Conservation (phyloP, 2,888 invertebrate genomes). For the Oscheius sp. region DNA sequence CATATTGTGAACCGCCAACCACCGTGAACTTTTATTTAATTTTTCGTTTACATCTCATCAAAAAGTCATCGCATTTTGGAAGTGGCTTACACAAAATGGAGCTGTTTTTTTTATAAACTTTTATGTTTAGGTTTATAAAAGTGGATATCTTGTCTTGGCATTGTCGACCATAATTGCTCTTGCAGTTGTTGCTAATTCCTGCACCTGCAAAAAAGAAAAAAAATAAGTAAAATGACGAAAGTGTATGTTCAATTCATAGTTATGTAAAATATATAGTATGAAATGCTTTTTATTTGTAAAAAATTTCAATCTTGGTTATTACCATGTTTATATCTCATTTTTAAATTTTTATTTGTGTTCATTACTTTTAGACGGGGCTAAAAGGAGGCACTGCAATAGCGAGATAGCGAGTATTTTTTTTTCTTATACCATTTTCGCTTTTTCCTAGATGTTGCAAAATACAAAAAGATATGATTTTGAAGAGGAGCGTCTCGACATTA, state of each 20-base stretch:
- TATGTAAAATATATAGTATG: not conserved
- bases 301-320: not conserved
- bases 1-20: too few relatives aligned
- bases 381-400: too few relatives aligned
- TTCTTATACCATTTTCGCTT: too few relatives aligned
- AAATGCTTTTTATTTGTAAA: not conserved
- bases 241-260: too few relatives aligned
- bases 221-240: too few relatives aligned
- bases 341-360: not conserved
- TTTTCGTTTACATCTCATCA: too few relatives aligned
- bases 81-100: too few relatives aligned
- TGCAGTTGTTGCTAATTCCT: constrained; percentile 57
- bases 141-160: constrained; percentile 67
- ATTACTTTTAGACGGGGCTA: too few relatives aligned
- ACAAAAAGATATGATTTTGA: constrained; percentile 41
- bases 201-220: constrained; percentile 47
- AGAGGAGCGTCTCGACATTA: constrained; percentile 45
- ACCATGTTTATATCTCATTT: not conserved
- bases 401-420: too few relatives aligned
- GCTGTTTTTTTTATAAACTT: not conserved
- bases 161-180: constrained; percentile 62
- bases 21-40: too few relatives aligned
- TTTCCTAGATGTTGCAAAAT: too few relatives aligned
- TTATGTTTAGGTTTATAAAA: constrained; percentile 58
- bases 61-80: too few relatives aligned